A percentile compares a stretch with the other conserved stretches of the same genome.
These are phyloP conservation scores for Bovichtus diacanthus DNA, from an alignment of 2,797 vertebrate species.

Conservation along the genomic window DNA sequence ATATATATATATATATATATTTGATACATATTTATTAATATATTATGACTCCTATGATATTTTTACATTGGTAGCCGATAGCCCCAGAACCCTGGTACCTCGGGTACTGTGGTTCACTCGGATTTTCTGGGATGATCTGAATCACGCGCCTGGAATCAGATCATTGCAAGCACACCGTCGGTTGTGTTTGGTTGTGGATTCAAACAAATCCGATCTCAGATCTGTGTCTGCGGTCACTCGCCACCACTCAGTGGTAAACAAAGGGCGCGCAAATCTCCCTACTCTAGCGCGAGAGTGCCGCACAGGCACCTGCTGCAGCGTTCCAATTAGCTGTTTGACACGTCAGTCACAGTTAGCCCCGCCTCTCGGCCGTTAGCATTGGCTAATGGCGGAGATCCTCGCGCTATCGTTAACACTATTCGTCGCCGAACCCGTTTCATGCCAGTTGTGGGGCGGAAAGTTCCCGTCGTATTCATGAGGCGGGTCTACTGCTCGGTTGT, in stretches of 20 bases:
- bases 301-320: conserved; percentile 81
- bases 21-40: no score
- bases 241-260: conserved; percentile 77
- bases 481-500: conserved; percentile 59
- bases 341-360: conserved; percentile 41
- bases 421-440: conserved; percentile 46
- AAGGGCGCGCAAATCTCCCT: conserved; percentile 81
- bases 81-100: conserved; percentile 4
- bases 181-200: neutral
- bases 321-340: conserved; percentile 44
- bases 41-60: no score
- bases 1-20: neutral
- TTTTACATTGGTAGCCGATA: neutral
- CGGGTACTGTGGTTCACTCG: conserved; percentile 1
- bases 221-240: conserved; percentile 54
- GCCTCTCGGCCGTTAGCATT: conserved; percentile 43
- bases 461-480: conserved; percentile 68
- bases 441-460: conserved; percentile 74
- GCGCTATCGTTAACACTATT: conserved; percentile 47
- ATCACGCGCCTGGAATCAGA: conserved; percentile 60
- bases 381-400: conserved; percentile 35
- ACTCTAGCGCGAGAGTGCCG: conserved; percentile 67
- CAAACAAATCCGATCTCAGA: conserved; percentile 54
- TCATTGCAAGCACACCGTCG: conserved; percentile 9
- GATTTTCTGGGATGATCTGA: conserved; percentile 52